These are phyloP conservation scores for Otolemur garnettii DNA, from an alignment of 2,113 vertebrate genomes.

Conservation along the genomic window DNA sequence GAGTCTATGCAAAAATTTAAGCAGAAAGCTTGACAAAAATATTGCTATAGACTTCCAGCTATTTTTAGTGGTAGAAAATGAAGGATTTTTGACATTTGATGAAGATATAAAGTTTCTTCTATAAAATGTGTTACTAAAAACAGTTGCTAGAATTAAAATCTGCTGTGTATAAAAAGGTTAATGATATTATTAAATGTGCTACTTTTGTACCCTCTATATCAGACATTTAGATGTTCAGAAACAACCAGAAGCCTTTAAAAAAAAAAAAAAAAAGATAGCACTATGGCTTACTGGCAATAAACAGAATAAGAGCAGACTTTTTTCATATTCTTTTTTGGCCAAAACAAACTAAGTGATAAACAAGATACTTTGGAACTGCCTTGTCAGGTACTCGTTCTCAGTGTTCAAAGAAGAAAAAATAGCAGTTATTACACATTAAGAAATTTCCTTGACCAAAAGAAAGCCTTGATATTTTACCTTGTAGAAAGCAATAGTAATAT, in stretches of 20 bases:
- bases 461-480: neutral
- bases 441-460: neutral
- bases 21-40: constrained; percentile 40
- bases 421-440: neutral
- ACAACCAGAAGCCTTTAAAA: neutral
- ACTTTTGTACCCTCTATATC: neutral
- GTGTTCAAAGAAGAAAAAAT: neutral
- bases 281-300: constrained; percentile 1
- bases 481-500: neutral
- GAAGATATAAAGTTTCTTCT: constrained; percentile 39
- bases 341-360: neutral
- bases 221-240: constrained; percentile 21
- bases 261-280: constrained; percentile 18
- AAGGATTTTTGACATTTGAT: constrained; percentile 64
- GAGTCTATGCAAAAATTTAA: constrained; percentile 29
- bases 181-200: constrained; percentile 53
- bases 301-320: neutral
- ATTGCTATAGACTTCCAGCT: neutral
- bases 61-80: constrained; percentile 52
- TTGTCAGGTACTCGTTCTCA: neutral
- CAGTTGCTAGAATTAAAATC: constrained; percentile 24
- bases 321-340: neutral
- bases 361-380: neutral
- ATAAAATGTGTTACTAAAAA: constrained; percentile 51
- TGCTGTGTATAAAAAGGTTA: constrained; percentile 36